phyloP scores from a whole-genome alignment of 2,888 invertebrate genomes.

The Spodoptera littoralis region DNA sequence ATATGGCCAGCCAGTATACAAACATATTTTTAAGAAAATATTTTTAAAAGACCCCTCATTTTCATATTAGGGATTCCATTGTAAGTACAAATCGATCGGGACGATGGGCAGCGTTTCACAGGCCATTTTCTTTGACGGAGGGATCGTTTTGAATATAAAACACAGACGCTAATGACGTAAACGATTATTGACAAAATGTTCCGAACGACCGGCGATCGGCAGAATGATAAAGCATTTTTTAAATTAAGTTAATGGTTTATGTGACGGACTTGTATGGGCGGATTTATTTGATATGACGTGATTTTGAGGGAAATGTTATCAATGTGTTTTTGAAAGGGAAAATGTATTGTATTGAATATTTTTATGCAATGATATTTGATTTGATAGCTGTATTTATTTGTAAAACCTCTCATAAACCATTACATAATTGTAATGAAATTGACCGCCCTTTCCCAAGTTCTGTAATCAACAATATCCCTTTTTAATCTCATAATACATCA shows the following conservation, averaged over 20 bases:
- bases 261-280: neutral
- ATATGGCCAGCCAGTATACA: no score
- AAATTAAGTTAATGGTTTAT: conserved; percentile 29
- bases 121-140: conserved; percentile 60
- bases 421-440: no score
- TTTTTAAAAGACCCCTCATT: conserved; percentile 31
- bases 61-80: conserved; percentile 45
- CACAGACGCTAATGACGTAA: conserved; percentile 71
- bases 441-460: no score
- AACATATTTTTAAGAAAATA: conserved; percentile 23
- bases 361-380: no score
- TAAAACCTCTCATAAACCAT: no score
- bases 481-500: no score
- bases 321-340: no score
- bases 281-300: neutral
- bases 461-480: no score
- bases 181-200: conserved; percentile 71
- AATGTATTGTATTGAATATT: no score
- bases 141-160: conserved; percentile 70
- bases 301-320: no score
- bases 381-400: no score
- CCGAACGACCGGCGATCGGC: conserved; percentile 36
- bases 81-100: conserved; percentile 50
- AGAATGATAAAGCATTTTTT: conserved; percentile 47
- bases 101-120: conserved; percentile 55